phyloP scores from a whole-genome alignment of 2,113 vertebrate genomes.

The Corythaeola cristata region DNA sequence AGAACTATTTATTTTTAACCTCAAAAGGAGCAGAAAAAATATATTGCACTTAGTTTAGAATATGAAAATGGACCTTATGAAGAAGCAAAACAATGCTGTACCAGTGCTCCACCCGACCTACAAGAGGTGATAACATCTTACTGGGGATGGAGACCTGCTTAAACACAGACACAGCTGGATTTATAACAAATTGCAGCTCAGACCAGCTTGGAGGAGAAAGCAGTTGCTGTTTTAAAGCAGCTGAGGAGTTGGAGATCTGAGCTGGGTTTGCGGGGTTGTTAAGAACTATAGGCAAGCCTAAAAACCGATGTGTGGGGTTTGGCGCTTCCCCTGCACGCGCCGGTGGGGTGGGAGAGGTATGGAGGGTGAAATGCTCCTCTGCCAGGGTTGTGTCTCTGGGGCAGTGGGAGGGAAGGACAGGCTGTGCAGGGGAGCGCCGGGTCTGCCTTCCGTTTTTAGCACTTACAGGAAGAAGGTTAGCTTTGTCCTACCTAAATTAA shows the following conservation, averaged over 20 bases:
- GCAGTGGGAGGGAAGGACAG: neutral
- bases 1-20: neutral
- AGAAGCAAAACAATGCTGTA: neutral
- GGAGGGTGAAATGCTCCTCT: neutral
- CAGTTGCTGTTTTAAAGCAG: neutral
- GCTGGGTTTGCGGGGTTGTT: accelerated
- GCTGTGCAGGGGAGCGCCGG: neutral
- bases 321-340: neutral
- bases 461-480: neutral
- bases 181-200: neutral
- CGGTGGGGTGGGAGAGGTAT: neutral
- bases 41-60: neutral
- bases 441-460: neutral
- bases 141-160: neutral
- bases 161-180: neutral
- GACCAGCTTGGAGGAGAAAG: neutral
- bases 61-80: neutral
- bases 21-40: neutral
- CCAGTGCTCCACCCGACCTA: neutral
- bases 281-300: neutral
- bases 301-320: accelerated
- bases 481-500: neutral
- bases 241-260: neutral
- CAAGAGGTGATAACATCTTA: neutral
- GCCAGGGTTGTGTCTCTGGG: neutral